These are phyloP conservation scores for Nomia melanderi DNA, from an alignment of 1,140 invertebrate species.

Conservation along the genomic window DNA sequence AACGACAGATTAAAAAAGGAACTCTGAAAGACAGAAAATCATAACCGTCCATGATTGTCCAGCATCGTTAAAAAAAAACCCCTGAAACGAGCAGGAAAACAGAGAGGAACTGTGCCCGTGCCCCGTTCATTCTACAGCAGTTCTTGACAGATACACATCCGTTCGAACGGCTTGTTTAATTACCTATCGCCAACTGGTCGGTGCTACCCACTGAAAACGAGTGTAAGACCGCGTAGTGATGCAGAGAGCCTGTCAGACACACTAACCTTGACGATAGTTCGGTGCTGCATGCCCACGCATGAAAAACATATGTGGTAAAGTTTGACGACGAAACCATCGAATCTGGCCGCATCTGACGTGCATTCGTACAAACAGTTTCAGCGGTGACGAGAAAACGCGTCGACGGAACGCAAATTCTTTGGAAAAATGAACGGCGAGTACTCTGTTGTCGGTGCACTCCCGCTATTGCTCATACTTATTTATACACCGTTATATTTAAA, in stretches of 20 bases:
- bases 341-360: slow-evolving; percentile 54
- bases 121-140: too few species aligned
- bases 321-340: slow-evolving; percentile 54
- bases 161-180: slow-evolving; percentile 18
- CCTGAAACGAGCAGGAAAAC: too few species aligned
- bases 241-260: slow-evolving; percentile 41
- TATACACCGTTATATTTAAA: slow-evolving; percentile 82
- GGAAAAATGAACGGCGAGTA: slow-evolving; percentile 65
- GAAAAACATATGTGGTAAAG: slow-evolving; percentile 65
- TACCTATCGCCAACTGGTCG: slow-evolving; percentile 19
- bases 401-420: slow-evolving; percentile 4
- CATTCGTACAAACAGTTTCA: slow-evolving; percentile 5
- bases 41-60: too few species aligned
- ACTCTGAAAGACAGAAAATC: too few species aligned
- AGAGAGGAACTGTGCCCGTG: too few species aligned
- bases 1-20: background rate
- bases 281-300: slow-evolving; percentile 66
- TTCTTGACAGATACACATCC: background rate
- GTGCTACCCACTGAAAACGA: slow-evolving; percentile 24
- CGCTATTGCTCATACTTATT: slow-evolving; percentile 82
- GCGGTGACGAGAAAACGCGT: background rate
- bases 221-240: slow-evolving; percentile 22
- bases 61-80: too few species aligned
- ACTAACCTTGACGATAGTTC: slow-evolving; percentile 73
- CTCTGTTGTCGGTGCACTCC: slow-evolving; percentile 77